These are phyloP conservation scores for Nycticorax nycticorax DNA, from an alignment of 2,113 vertebrate genomes.

Conservation along the genomic window DNA sequence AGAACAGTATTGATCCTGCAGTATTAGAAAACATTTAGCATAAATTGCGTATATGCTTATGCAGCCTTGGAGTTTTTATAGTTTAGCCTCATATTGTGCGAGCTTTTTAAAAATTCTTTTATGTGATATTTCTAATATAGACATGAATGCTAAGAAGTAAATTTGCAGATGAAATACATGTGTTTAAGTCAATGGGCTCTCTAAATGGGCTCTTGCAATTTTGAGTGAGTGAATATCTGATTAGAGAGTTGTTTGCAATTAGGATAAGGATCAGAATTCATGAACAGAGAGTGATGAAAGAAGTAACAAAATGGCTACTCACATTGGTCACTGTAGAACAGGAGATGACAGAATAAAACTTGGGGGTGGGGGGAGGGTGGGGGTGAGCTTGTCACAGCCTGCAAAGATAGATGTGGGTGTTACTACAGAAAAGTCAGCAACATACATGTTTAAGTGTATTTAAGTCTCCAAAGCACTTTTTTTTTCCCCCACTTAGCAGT, in stretches of 20 bases:
- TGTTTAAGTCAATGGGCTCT: not conserved
- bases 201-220: not conserved
- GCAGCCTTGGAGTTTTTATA: not conserved
- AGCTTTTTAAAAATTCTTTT: not conserved
- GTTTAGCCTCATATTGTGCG: not conserved
- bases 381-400: not conserved
- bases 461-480: not conserved
- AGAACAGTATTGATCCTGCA: not conserved
- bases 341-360: not conserved
- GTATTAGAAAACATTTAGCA: not conserved
- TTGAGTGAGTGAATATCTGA: not conserved
- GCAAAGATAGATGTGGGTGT: not conserved
- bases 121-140: not conserved
- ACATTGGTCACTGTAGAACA: not conserved
- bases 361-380: fast-evolving
- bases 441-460: not conserved
- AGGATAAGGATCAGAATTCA: not conserved
- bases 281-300: not conserved
- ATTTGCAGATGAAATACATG: not conserved
- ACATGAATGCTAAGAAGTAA: not conserved
- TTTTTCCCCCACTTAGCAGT: not conserved
- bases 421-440: not conserved
- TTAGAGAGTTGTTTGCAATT: not conserved
- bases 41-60: not conserved
- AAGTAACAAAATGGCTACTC: not conserved